A percentile compares a stretch with the other conserved stretches of the same genome.
Conservation (phyloP, 2,797 vertebrate genomes). For the Sebastes miniatus region DNA sequence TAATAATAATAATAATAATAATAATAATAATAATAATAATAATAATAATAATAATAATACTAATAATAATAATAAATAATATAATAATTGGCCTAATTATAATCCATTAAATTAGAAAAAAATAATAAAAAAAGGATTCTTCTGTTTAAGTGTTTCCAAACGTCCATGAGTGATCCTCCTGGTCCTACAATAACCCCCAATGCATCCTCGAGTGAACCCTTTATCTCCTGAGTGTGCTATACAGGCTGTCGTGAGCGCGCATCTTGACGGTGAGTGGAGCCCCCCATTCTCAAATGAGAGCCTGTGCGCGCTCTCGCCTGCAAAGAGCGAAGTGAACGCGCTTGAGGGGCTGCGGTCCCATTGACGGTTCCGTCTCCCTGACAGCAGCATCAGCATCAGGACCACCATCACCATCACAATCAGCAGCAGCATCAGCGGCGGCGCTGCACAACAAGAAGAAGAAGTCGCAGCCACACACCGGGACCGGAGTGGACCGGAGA, state of each 20-base stretch:
- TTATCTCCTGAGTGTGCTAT: slow-evolving; percentile 53
- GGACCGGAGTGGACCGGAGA: too few relatives aligned
- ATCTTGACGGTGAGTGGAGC: slow-evolving; percentile 67
- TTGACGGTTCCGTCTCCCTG: slow-evolving; percentile 87
- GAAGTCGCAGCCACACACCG: slow-evolving; percentile 61
- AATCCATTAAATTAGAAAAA: not conserved
- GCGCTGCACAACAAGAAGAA: slow-evolving; percentile 54
- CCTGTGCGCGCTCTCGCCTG: slow-evolving; percentile 76
- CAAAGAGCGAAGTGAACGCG: slow-evolving; percentile 75
- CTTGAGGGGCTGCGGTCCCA: slow-evolving; percentile 87
- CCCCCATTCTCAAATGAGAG: slow-evolving; percentile 86
- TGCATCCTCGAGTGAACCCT: slow-evolving; percentile 38
- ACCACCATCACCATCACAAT: slow-evolving; percentile 57
- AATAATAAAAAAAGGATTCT: not conserved
- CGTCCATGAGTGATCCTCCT: not conserved
- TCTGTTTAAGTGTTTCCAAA: not conserved
- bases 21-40: too few relatives aligned
- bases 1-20: too few relatives aligned
- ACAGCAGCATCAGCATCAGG: slow-evolving; percentile 80
- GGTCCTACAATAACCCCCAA: slow-evolving; percentile 17
- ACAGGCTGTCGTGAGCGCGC: slow-evolving; percentile 66
- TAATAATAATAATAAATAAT: too few relatives aligned
- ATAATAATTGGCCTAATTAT: not conserved
- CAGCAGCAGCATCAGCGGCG: slow-evolving; percentile 57
- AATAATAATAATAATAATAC: too few relatives aligned